phyloP scores from a whole-genome alignment of 2,888 invertebrate genomes.

The Linnaemya tessellans region DNA sequence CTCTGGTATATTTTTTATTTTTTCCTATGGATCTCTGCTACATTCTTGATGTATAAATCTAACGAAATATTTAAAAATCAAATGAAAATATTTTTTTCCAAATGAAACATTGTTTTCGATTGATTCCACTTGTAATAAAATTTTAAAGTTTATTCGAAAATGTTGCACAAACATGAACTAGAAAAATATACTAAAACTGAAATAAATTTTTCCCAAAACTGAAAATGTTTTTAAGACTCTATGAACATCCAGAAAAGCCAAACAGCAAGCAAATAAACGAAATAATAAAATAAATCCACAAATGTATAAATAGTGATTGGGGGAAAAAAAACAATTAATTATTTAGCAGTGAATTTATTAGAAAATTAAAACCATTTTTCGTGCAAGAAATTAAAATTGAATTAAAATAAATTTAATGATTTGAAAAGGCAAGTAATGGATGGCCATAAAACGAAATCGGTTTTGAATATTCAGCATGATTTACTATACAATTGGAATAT shows the following conservation, averaged over 20 bases:
- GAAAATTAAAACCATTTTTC: background rate
- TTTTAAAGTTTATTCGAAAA: background rate
- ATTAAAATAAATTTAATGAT: background rate
- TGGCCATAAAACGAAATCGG: background rate
- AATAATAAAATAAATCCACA: slow-evolving; percentile 11
- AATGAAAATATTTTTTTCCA: no score
- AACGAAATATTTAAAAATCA: background rate
- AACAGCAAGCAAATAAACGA: background rate
- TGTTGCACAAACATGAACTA: background rate
- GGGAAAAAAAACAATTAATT: background rate
- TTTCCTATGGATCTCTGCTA: no score
- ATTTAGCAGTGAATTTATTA: background rate
- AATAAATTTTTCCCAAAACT: background rate
- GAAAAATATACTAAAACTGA: background rate
- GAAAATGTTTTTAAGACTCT: slow-evolving; percentile 11
- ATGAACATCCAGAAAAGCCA: background rate
- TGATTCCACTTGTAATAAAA: slow-evolving; percentile 1
- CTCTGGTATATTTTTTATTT: no score
- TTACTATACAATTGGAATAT: no score
- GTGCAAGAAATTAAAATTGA: background rate
- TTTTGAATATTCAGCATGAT: background rate
- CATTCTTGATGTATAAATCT: background rate
- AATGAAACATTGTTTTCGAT: slow-evolving; percentile 1
- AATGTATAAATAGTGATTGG: background rate
- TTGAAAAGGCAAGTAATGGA: background rate